Base-by-base conservation (phyloP, 2,888 invertebrate genomes). In the Bembecia ichneumoniformis region DNA sequence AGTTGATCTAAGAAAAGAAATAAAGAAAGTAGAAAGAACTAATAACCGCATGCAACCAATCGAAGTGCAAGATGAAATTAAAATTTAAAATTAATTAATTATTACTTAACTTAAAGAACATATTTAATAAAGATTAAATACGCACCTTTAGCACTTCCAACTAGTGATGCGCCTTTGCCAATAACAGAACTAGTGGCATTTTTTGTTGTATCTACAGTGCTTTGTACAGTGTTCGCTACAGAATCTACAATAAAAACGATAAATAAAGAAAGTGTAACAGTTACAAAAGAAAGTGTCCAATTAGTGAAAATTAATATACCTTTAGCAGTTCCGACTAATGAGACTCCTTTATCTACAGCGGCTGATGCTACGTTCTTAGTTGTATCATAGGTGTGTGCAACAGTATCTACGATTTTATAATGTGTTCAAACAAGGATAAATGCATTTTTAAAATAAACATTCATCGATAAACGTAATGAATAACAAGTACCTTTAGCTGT, bases 181-280 rank as follows among this genome's bases (percentile, higher is more conserved):
- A 82, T 77, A 40, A 82, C 82, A 50, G 80, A 73, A 47, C 77
- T 77, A 55, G 84, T 77, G 17, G 82, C 78, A 62, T 78, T 79
- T 58, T 87, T 87, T 50, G 83, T 82, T 54, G 81, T 76, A 51
- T 68, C 83, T 49, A 79, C 74, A 15, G 83, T 82, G 55, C 66
- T 74, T 58, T 71, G 74, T 34, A 82, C 77, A 36, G 82, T 76
- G 57, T 51, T 65, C 48, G 63, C 51, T 55, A 68, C 57, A 28
- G 62, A 59, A 60, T 64, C 66, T 66, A 65, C 52, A 65, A 65
- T 55, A 46, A 52, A 46, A 46, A 20, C 34, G 9, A 44, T 44
- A 15, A 15, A 44, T 44, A 49, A 56, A 46, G 47, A 49, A 34
- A 47, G 40, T 35, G 17, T 13, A 16, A 44, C n/a, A 36, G 36